These are phyloP conservation scores for Ommatoiulus sabulosus DNA, from an alignment of 2,888 invertebrate species.

Conservation along the genomic window DNA sequence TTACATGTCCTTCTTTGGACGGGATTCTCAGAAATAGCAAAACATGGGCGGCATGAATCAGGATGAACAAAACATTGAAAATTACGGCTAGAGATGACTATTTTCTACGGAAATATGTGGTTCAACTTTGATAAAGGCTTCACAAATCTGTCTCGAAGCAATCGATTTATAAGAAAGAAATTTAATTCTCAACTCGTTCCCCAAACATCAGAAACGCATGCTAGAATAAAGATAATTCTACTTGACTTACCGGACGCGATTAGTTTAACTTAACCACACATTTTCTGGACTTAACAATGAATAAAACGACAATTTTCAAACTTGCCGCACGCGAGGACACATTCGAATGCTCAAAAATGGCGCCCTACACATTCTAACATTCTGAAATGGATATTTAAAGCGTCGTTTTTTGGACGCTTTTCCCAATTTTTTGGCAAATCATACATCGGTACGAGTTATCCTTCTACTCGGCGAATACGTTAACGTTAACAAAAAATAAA, in stretches of 20 bases:
- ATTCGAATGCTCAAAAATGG: slow-evolving; percentile 13
- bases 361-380: not conserved
- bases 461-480: not conserved
- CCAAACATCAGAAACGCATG: not conserved
- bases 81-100: not conserved
- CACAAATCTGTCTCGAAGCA: not conserved
- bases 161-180: not conserved
- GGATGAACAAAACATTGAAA: not conserved
- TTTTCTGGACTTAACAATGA: not conserved
- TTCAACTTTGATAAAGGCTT: not conserved
- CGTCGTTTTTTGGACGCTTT: not conserved
- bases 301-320: not conserved
- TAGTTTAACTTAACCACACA: not conserved
- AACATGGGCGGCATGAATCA: not conserved
- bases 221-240: not conserved
- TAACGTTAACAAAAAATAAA: not conserved
- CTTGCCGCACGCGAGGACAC: not conserved
- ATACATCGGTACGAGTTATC: not conserved
- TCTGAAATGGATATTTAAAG: not conserved
- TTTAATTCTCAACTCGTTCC: no score
- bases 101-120: not conserved
- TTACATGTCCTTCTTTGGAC: not conserved
- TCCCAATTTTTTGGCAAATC: not conserved
- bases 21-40: not conserved
- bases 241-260: not conserved